These are phyloP conservation scores for Drosophila baimaii DNA, from an alignment of 1,140 invertebrate species.

Conservation along the genomic window DNA sequence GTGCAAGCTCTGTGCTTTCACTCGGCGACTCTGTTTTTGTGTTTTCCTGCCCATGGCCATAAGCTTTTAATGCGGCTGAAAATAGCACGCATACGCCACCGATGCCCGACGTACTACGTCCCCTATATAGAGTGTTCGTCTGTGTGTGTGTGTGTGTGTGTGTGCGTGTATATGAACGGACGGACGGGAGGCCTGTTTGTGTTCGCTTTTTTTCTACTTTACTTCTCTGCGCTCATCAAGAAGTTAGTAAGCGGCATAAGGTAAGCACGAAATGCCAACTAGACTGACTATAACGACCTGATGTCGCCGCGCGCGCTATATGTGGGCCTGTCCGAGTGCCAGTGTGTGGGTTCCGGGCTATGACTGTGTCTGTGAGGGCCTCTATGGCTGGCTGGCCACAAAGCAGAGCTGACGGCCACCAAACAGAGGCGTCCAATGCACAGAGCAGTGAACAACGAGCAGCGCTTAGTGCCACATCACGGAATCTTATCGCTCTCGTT, in stretches of 20 bases:
- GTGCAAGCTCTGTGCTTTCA: slow-evolving; percentile 43
- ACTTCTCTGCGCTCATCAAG: slow-evolving; percentile 43
- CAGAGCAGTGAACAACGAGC: slow-evolving; percentile 80
- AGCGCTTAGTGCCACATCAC: slow-evolving; percentile 82
- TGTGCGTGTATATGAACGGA: slow-evolving; percentile 2
- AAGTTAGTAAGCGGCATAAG: slow-evolving; percentile 81
- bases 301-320: slow-evolving; percentile 32
- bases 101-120: slow-evolving; percentile 53
- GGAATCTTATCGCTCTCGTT: slow-evolving; percentile 79
- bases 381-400: slow-evolving; percentile 80
- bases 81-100: slow-evolving; percentile 82
- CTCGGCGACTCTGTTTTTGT: slow-evolving; percentile 31
- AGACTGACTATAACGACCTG: slow-evolving; percentile 66
- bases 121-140: slow-evolving; percentile 20
- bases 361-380: slow-evolving; percentile 43
- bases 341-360: slow-evolving; percentile 30
- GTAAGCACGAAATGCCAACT: slow-evolving; percentile 82
- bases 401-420: slow-evolving; percentile 68
- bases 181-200: slow-evolving; percentile 18
- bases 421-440: slow-evolving; percentile 69
- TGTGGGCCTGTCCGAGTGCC: slow-evolving; percentile 21
- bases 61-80: slow-evolving; percentile 77
- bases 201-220: slow-evolving; percentile 19
- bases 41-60: slow-evolving; percentile 55
- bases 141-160: neutral